These are phyloP conservation scores for Scaptomyza polygonia DNA, from an alignment of 2,888 invertebrate species.

Conservation along the genomic window DNA sequence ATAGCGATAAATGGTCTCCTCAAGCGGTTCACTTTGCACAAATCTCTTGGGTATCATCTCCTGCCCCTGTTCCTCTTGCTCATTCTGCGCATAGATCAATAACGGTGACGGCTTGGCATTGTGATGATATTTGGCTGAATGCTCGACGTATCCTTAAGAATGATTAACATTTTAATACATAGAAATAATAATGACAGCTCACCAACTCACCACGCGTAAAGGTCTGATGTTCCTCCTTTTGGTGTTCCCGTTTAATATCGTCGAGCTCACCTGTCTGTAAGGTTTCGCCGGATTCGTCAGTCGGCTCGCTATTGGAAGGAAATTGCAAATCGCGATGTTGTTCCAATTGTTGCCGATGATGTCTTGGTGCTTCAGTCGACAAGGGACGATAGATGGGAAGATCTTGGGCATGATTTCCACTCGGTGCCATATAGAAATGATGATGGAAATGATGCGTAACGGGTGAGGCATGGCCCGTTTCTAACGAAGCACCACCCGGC, in stretches of 20 bases:
- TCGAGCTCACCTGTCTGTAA: constrained; percentile 49
- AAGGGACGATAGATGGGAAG: constrained; percentile 27
- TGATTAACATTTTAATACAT: neutral
- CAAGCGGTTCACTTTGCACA: constrained; percentile 77
- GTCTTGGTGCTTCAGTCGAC: constrained; percentile 5
- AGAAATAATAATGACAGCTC: neutral
- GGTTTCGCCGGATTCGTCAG: constrained; percentile 45
- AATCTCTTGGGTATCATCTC: constrained; percentile 65
- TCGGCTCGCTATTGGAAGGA: constrained; percentile 30
- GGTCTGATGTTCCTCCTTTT: constrained; percentile 45
- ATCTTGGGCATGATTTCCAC: constrained; percentile 24
- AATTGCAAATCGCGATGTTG: constrained; percentile 31
- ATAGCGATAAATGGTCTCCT: constrained; percentile 82
- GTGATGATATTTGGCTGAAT: constrained; percentile 46
- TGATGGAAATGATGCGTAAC: constrained; percentile 84
- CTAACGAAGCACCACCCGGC: constrained; percentile 1
- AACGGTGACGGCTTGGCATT: constrained; percentile 67
- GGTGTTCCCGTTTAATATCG: constrained; percentile 22
- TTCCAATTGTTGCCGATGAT: constrained; percentile 10
- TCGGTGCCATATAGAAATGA: constrained; percentile 82
- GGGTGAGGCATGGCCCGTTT: constrained; percentile 12
- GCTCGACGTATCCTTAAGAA: constrained; percentile 26
- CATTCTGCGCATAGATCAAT: constrained; percentile 59
- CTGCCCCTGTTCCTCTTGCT: constrained; percentile 32
- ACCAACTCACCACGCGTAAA: constrained; percentile 9